Conservation (phyloP, 2,888 invertebrate species). For the Exocentrus adspersus region DNA sequence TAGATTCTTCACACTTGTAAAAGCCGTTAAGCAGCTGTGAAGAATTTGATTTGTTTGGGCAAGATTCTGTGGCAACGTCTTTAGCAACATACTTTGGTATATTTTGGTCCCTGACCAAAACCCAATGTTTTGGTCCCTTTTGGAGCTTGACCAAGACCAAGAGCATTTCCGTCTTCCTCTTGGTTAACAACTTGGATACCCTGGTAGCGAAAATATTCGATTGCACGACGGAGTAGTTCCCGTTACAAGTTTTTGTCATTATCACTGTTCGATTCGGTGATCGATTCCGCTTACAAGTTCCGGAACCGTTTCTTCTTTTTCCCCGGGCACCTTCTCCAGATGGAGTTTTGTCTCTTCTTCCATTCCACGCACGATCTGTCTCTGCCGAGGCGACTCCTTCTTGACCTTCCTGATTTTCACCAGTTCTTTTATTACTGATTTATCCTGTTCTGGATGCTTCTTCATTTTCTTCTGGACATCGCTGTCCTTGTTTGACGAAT, state of each 20-base stretch:
- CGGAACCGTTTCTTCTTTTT: constrained; percentile 47
- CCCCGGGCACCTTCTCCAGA: constrained; percentile 45
- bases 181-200: constrained; percentile 55
- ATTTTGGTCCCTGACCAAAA: constrained; percentile 48
- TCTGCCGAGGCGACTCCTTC: constrained; percentile 16
- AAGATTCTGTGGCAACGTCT: too few species aligned
- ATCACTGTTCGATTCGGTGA: constrained; percentile 41
- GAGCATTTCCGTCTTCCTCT: constrained; percentile 50
- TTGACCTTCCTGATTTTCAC: constrained; percentile 5
- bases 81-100: constrained; percentile 39
- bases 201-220: constrained; percentile 48
- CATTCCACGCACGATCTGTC: too few species aligned
- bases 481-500: constrained; percentile 24
- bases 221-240: constrained; percentile 53
- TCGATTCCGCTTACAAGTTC: constrained; percentile 44
- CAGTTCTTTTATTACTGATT: constrained; percentile 19
- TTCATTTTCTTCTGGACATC: neutral
- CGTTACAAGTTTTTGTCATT: constrained; percentile 32
- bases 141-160: constrained; percentile 53
- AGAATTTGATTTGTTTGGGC: too few species aligned
- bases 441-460: constrained; percentile 8
- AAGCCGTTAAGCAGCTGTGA: too few species aligned
- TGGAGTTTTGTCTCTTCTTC: constrained; percentile 46
- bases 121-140: constrained; percentile 43
- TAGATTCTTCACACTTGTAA: too few species aligned